phyloP scores from a whole-genome alignment of 2,113 vertebrate genomes.

The Noctilio leporinus region DNA sequence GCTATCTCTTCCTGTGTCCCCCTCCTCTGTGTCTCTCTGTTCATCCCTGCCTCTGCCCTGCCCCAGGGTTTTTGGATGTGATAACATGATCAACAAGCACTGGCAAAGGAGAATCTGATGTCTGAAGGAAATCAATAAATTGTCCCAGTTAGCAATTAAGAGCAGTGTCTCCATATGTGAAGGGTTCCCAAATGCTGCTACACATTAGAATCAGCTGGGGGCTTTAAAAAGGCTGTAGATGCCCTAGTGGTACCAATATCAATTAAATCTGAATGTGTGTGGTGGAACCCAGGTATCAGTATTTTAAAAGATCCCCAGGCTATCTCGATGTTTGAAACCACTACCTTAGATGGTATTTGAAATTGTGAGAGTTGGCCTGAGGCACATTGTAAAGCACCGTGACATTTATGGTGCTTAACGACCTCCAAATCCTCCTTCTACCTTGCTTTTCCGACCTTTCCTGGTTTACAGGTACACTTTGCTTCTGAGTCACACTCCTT shows the following conservation, averaged over 20 bases:
- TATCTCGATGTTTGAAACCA: not conserved
- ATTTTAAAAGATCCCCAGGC: not conserved
- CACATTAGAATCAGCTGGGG: not conserved
- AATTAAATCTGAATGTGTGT: not conserved
- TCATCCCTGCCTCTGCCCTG: not conserved
- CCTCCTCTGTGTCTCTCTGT: not conserved
- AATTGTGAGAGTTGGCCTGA: not conserved
- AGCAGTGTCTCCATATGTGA: not conserved
- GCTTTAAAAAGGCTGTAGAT: not conserved
- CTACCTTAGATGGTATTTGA: not conserved
- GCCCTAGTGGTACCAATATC: rapidly evolving
- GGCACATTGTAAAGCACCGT: not conserved
- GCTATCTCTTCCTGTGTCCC: not conserved
- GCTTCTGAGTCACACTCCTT: not conserved
- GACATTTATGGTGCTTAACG: not conserved
- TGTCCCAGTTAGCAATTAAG: not conserved
- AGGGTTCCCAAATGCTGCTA: not conserved
- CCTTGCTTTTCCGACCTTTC: slow-evolving; percentile 19
- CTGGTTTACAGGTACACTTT: not conserved
- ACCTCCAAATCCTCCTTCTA: not conserved
- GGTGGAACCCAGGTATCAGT: not conserved
- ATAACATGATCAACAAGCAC: not conserved
- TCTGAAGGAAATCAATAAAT: not conserved
- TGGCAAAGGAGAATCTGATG: not conserved
- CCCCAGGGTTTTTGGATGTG: not conserved